Evolutionary conservation across 2,888 invertebrate genomes (phyloP).

Genomic region (Lasioglossum calceatum): DNA sequence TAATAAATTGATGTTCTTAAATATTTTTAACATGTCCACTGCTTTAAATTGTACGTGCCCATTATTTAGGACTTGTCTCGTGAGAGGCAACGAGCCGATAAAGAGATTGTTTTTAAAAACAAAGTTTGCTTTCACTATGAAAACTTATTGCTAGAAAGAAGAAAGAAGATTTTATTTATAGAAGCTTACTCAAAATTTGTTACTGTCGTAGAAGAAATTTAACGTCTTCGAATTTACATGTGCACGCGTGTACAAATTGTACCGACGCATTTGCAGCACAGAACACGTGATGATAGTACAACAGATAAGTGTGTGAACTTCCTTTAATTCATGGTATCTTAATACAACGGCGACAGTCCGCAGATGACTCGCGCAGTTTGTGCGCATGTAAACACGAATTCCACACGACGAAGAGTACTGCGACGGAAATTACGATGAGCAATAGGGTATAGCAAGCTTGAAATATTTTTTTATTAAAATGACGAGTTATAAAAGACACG

Average conservation of each 20-base stretch:
- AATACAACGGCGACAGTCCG: conserved; percentile 78
- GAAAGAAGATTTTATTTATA: too few species aligned
- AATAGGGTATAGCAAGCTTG: not conserved
- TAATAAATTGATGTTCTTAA: too few species aligned
- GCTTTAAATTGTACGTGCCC: too few species aligned
- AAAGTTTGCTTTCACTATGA: too few species aligned
- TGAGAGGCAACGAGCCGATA: too few species aligned
- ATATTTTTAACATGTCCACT: too few species aligned
- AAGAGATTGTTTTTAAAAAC: too few species aligned
- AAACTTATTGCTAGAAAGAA: too few species aligned
- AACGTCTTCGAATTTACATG: not conserved
- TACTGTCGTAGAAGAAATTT: not conserved
- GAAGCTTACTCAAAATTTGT: not conserved
- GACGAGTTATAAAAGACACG: too few species aligned
- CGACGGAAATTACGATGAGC: not conserved
- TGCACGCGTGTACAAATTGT: not conserved
- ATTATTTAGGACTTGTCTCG: too few species aligned
- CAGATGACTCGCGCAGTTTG: conserved; percentile 83
- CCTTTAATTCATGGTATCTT: conserved; percentile 71
- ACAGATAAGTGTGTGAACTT: not conserved
- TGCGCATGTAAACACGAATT: conserved; percentile 69
- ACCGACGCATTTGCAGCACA: not conserved
- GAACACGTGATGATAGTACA: not conserved
- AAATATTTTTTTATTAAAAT: not conserved
- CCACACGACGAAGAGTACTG: not conserved